phyloP scores from a whole-genome alignment of 2,888 invertebrate genomes.

The Nomada ferruginata region DNA sequence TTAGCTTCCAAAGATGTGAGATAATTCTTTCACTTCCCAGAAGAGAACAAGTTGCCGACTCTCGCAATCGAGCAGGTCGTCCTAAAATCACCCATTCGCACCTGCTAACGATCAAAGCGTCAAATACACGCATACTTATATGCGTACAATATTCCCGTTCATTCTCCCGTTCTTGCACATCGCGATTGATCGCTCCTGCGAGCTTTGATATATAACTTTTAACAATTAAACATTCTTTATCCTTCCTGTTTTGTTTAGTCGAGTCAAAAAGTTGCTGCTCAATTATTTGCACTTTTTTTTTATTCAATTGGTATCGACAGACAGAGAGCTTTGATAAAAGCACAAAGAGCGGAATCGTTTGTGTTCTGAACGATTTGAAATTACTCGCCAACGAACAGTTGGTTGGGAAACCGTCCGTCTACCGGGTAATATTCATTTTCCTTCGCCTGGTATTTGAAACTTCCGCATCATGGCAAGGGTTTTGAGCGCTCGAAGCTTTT shows the following conservation, averaged over 20 bases:
- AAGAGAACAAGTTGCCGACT: too few species aligned
- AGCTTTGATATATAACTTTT: not conserved
- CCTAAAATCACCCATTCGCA: too few species aligned
- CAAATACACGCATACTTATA: too few species aligned
- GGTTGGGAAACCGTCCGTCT: slow-evolving; percentile 27
- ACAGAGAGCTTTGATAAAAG: not conserved
- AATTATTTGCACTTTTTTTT: not conserved
- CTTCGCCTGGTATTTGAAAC: slow-evolving; percentile 49
- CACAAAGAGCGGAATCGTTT: slow-evolving; percentile 3
- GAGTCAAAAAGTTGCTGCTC: not conserved
- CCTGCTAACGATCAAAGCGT: too few species aligned
- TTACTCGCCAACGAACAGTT: slow-evolving; percentile 40
- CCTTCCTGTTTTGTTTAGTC: too few species aligned
- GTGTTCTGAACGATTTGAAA: slow-evolving; percentile 33
- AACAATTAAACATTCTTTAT: too few species aligned
- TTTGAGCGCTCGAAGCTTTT: slow-evolving; percentile 69
- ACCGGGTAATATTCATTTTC: slow-evolving; percentile 56
- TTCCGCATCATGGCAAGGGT: slow-evolving; percentile 42
- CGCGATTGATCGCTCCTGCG: too few species aligned
- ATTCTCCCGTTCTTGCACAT: too few species aligned
- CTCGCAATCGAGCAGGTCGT: too few species aligned
- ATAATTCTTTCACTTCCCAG: too few species aligned
- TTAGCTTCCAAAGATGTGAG: too few species aligned
- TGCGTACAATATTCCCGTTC: too few species aligned
- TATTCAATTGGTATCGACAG: slow-evolving; percentile 6